Percentiles rank a stretch among this genome's conserved stretches.
These are phyloP conservation scores for Ammospiza nelsoni DNA, from an alignment of 2,113 vertebrate species.

Conservation along the genomic window DNA sequence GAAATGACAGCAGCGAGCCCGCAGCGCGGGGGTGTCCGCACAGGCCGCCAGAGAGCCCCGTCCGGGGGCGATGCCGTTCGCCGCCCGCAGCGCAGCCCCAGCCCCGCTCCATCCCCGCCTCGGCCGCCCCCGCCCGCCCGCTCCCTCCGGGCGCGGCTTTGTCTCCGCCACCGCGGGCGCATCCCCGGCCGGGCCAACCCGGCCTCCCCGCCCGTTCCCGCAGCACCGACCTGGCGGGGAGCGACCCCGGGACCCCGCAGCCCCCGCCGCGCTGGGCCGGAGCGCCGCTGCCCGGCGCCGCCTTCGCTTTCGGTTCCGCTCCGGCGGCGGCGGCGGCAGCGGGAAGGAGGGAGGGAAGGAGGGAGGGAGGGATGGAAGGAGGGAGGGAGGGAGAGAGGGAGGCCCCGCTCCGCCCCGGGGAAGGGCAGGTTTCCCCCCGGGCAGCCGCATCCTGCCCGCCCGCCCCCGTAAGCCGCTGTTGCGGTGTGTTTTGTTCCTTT, in stretches of 20 bases:
- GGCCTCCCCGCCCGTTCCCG: not conserved
- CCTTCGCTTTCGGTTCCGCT: conserved; percentile 56
- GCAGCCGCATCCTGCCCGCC: not conserved
- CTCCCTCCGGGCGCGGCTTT: conserved; percentile 18
- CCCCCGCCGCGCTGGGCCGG: not conserved
- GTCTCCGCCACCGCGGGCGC: conserved; percentile 15
- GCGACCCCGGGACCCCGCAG: not conserved
- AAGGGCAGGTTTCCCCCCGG: conserved; percentile 28
- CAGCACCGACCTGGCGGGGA: not conserved
- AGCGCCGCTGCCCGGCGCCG: not conserved
- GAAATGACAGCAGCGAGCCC: not conserved
- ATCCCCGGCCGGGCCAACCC: not conserved
- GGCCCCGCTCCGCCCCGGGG: conserved; percentile 56
- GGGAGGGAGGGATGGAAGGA: not conserved
- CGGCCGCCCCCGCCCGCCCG: not conserved
- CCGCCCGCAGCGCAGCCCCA: not conserved
- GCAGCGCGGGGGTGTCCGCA: not conserved
- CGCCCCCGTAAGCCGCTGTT: not conserved
- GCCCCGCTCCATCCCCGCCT: not conserved
- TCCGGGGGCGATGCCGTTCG: not conserved
- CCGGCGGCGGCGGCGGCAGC: conserved; percentile 1
- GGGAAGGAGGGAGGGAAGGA: not conserved
- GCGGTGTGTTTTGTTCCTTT: not conserved
- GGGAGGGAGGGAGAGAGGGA: not conserved
- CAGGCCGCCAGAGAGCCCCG: not conserved